Evolutionary conservation across 1,140 invertebrate species (phyloP).

Genomic region (Psix sp.): DNA sequence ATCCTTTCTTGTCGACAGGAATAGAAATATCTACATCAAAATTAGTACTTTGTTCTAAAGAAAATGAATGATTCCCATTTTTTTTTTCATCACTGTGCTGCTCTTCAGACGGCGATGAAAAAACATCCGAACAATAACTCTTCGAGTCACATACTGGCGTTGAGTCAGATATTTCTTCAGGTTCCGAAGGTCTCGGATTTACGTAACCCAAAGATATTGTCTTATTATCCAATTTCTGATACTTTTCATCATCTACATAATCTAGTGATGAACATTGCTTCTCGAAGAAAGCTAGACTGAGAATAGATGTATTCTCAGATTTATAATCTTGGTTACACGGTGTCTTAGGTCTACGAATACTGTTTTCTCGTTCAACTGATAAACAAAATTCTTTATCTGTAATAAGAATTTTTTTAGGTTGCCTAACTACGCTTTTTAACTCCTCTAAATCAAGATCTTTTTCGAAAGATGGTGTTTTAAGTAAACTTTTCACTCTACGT

Average conservation of each 20-base stretch:
- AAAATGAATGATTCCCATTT: conserved; percentile 12
- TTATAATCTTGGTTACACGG: background rate
- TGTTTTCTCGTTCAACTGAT: conserved; percentile 73
- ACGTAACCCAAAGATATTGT: conserved; percentile 68
- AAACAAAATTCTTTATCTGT: conserved; percentile 75
- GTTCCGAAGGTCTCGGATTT: conserved; percentile 61
- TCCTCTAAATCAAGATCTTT: conserved; percentile 64
- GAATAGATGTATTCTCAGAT: conserved; percentile 6
- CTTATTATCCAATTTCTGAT: conserved; percentile 61
- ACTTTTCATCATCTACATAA: conserved; percentile 72
- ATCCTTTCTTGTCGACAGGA: conserved; percentile 63
- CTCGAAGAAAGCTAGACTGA: conserved; percentile 68
- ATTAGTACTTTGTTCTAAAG: conserved; percentile 19
- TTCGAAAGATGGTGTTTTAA: conserved; percentile 70
- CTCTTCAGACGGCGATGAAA: conserved; percentile 63
- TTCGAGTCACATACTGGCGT: conserved; percentile 65
- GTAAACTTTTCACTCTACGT: conserved; percentile 69
- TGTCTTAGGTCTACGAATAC: conserved; percentile 59
- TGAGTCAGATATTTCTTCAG: conserved; percentile 59
- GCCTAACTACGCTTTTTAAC: conserved; percentile 33
- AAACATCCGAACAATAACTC: conserved; percentile 69
- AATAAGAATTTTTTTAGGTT: conserved; percentile 71
- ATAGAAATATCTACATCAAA: conserved; percentile 65
- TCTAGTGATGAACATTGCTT: conserved; percentile 71
- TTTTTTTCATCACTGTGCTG: conserved; percentile 26